phyloP scores from a whole-genome alignment of 2,888 invertebrate species.

The Sesia apiformis region DNA sequence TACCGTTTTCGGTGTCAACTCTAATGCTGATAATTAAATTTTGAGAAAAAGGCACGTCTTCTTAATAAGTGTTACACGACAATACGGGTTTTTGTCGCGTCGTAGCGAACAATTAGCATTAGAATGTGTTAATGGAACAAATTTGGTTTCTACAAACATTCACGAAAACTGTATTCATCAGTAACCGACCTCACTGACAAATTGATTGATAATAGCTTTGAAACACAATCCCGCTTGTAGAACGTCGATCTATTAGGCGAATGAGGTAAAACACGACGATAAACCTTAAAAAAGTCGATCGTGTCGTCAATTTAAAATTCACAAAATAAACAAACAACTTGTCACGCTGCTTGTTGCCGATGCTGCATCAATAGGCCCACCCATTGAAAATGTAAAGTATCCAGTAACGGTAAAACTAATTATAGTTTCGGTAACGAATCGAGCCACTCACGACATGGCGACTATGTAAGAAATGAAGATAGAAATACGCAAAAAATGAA shows the following conservation, averaged over 20 bases:
- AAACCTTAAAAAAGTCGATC: constrained; percentile 7
- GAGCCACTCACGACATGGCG: constrained; percentile 52
- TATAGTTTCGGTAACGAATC: constrained; percentile 60
- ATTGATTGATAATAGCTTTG: background rate
- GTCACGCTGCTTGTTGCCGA: constrained; percentile 43
- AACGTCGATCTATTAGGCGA: background rate
- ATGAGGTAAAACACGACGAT: background rate
- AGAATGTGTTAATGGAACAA: constrained; percentile 60
- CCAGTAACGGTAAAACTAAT: constrained; percentile 63
- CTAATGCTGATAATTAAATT: constrained; percentile 69
- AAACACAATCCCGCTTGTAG: background rate
- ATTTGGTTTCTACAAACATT: constrained; percentile 46
- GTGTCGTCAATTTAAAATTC: constrained; percentile 15
- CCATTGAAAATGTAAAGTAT: constrained; percentile 52
- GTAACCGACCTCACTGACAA: background rate
- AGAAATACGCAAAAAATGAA: constrained; percentile 49
- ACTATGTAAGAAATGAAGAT: constrained; percentile 34
- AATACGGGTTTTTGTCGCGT: constrained; percentile 44
- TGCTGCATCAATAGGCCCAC: constrained; percentile 32
- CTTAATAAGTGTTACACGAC: constrained; percentile 67
- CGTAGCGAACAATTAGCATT: constrained; percentile 56
- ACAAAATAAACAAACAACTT: constrained; percentile 43
- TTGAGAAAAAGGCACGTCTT: constrained; percentile 50
- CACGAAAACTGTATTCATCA: constrained; percentile 18
- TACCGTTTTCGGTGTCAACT: constrained; percentile 50